Base-by-base conservation (phyloP, 2,113 vertebrate genomes). In the Etia nguti region DNA sequence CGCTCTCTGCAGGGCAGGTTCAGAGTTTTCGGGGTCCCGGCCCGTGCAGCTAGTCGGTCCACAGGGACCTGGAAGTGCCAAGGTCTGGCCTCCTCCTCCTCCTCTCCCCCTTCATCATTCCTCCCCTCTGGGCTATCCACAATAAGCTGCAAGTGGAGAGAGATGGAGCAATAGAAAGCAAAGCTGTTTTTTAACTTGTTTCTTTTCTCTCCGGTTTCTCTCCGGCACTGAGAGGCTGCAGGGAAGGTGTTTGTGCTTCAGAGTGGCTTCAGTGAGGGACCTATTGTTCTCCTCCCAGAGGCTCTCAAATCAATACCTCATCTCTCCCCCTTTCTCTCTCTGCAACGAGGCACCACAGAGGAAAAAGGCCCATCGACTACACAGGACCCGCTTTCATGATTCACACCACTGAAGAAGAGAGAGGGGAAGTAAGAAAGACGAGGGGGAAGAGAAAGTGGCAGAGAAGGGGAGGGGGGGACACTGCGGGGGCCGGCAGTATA, bases 231-330 rank as follows among this genome's bases (percentile, higher is more conserved):
- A 77, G 87, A 92, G 90, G 88, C 92, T 90, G 90, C 87, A 79
- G 91, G 88, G 88, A 92, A 89, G 92, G 84, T 93, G 93, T 94
- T 93, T 93, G 85, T 93, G 92, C 89, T 93, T 86, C 90, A 84
- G 84, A 94, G 92, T 95, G 95, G 87, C 95, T 84, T 84, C 92
- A 91, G 92, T 89, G 54, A 86, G 86, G 86, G 89, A 91, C 91
- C 94, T 92, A 95, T 95, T 94, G 90, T 93, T 94, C 93, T 87
- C 79, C 86, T 92, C 93, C 95, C 90, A 85, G 87, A 92, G 94
- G 94, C 91, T 86, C 89, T 87, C 84, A 83, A 94, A 96, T 97
- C 96, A 95, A 96, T 96, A 96, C 88, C 88, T 91, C 90, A 94
- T 94, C 94, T 90, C 92, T 93, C 90, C 83, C 84, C 68, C 77